Evolutionary conservation across 1,140 invertebrate species (phyloP).

Genomic region (Melipona quadrifasciata): DNA sequence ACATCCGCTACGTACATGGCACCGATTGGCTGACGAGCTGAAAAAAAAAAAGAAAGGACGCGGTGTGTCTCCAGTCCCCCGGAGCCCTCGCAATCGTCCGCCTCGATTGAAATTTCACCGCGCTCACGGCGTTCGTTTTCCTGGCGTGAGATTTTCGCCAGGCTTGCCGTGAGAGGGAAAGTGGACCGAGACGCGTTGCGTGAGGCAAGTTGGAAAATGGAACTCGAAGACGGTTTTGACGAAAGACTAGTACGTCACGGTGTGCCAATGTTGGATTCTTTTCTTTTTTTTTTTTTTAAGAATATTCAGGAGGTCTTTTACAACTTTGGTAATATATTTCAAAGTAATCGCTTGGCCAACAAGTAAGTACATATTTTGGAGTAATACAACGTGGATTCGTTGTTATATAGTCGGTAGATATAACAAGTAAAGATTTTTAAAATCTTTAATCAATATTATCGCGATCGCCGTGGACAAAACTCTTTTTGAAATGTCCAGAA

Average conservation of each 20-base stretch:
- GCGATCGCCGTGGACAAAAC: too few species aligned
- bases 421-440: too few species aligned
- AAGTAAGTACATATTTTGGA: too few species aligned
- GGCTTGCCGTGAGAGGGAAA: not conserved
- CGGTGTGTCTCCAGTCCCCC: constrained; percentile 9
- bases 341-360: too few species aligned
- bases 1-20: constrained; percentile 49
- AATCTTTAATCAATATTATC: too few species aligned
- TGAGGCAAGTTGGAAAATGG: not conserved
- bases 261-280: too few species aligned
- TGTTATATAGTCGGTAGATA: too few species aligned
- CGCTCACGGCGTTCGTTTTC: not conserved
- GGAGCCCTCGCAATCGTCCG: not conserved
- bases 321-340: too few species aligned
- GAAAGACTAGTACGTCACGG: not conserved
- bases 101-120: constrained; percentile 39
- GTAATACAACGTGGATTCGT: too few species aligned
- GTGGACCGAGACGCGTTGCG: not conserved
- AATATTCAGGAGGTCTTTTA: too few species aligned
- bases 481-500: too few species aligned
- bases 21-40: constrained; percentile 65
- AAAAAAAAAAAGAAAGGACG: constrained; percentile 8
- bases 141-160: not conserved
- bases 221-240: not conserved
- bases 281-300: too few species aligned